Percentiles rank a stretch among this genome's conserved stretches.
Conservation (phyloP, 2,113 vertebrate genomes). For the Microtus ochrogaster region DNA sequence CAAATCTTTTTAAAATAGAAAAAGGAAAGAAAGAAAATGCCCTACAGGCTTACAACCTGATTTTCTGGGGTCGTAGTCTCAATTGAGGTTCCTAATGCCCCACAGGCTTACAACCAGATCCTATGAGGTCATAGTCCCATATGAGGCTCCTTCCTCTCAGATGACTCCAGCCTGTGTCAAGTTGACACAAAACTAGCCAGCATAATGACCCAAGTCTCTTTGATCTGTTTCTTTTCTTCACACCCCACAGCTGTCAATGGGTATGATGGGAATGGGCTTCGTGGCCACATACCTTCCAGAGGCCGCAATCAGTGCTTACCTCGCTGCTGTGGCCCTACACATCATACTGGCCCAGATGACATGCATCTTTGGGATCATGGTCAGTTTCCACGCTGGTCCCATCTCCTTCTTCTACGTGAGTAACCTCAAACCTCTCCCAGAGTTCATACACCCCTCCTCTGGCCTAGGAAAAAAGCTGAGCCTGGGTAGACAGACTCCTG, state of each 20-base stretch:
- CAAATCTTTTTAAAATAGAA: too few relatives aligned
- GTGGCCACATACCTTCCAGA: slow-evolving; percentile 76
- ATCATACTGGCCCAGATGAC: slow-evolving; percentile 80
- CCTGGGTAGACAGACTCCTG: neutral
- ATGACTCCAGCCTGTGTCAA: neutral
- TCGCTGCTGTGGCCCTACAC: slow-evolving; percentile 78
- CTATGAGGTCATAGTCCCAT: neutral
- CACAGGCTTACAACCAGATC: neutral
- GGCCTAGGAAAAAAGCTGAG: neutral
- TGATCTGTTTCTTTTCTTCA: neutral
- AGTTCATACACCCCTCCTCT: neutral
- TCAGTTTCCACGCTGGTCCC: slow-evolving; percentile 78
- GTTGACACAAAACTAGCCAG: neutral
- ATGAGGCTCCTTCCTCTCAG: neutral
- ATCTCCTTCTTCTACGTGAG: slow-evolving; percentile 83
- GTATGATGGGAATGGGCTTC: slow-evolving; percentile 79
- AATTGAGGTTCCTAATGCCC: neutral
- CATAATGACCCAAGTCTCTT: neutral
- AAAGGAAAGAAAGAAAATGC: neutral
- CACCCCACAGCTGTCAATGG: slow-evolving; percentile 76
- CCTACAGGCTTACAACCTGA: neutral
- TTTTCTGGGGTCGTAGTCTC: neutral
- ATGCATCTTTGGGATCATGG: slow-evolving; percentile 77
- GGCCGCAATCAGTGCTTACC: slow-evolving; percentile 75
- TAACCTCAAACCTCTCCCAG: slow-evolving; percentile 52